These are phyloP conservation scores for Nipponacmea schrenckii DNA, from an alignment of 2,888 invertebrate species.

Conservation along the genomic window DNA sequence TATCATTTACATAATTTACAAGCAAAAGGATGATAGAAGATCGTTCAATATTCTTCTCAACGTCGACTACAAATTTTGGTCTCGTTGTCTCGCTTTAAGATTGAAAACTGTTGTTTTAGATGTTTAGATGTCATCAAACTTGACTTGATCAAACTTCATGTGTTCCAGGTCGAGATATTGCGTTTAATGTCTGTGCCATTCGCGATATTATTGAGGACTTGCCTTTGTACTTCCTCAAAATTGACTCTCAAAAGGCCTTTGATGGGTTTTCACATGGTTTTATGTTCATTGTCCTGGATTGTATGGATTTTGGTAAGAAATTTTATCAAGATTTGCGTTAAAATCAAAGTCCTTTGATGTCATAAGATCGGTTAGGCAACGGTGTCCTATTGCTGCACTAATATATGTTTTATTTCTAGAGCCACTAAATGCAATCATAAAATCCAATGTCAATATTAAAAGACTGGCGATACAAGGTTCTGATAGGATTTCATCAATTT, in stretches of 20 bases:
- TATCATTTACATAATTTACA: conserved; percentile 32
- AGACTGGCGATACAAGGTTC: too few relatives aligned
- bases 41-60: conserved; percentile 36
- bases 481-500: too few relatives aligned
- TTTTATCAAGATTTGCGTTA: too few relatives aligned
- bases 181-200: conserved; percentile 37
- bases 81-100: conserved; percentile 32
- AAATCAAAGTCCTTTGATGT: too few relatives aligned
- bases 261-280: conserved; percentile 38
- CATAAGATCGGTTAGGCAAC: too few relatives aligned
- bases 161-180: conserved; percentile 34
- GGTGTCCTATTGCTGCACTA: too few relatives aligned
- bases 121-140: conserved; percentile 28
- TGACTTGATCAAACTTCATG: conserved; percentile 45
- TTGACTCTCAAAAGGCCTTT: conserved; percentile 45
- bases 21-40: conserved; percentile 27
- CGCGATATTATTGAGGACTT: conserved; percentile 34
- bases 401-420: too few relatives aligned
- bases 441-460: too few relatives aligned
- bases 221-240: conserved; percentile 29
- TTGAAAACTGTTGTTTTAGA: conserved; percentile 27
- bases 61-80: conserved; percentile 38
- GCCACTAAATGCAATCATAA: too few relatives aligned
- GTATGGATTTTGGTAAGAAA: conserved; percentile 36
- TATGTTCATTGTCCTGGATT: conserved; percentile 31